Evolutionary conservation across 2,113 vertebrate species (phyloP), one percentile per base, ranked within the genome.

Genomic region (Cottus gobio): DNA sequence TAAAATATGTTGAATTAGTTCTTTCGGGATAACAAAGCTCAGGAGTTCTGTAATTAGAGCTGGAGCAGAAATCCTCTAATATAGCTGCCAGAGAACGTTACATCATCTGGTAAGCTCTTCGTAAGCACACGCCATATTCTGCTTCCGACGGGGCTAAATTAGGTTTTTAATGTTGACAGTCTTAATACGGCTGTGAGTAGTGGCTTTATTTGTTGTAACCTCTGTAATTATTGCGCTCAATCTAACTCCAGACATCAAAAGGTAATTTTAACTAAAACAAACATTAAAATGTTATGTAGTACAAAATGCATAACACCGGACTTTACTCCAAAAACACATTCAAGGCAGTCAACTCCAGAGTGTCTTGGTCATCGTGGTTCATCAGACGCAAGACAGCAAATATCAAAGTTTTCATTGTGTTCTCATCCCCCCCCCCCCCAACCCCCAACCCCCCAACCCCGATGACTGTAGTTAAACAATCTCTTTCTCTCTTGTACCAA

Each of bases 401-500:
- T 84, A 83, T 83, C 68, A 62, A 54, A 86, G 68, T 70, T 85
- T 46, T 85, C 73, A 74, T 42, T 91, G 75, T 86, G 61, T 86
- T 90, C 58, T 89, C 61, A 65, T 83, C 78, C 56, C 42, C 67
- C 68, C 67, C 66, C 54, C 62, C 64, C 46, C 82, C 60, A 31
- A 36, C 60, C 67, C 69, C 58, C 56, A 75, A 48, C 44, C 67
- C 64, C 70, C 69, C 54, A 63, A 65, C 42, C 83, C 61, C 61
- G 31, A 83, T 87, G 83, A 84, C 77, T 92, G 89, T 80, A 86
- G 90, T 91, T 91, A 90, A 90, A 91, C 87, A 86, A 77, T 94
- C 79, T 93, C 89, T 95, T 91, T 94, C 89, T 95, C 79, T 94
- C 90, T 94, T 93, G 88, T 92, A 93, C 89, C 93, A 87, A 95